These are phyloP conservation scores for Acridotheres tristis DNA, from an alignment of 2,797 vertebrate genomes.

Conservation along the genomic window DNA sequence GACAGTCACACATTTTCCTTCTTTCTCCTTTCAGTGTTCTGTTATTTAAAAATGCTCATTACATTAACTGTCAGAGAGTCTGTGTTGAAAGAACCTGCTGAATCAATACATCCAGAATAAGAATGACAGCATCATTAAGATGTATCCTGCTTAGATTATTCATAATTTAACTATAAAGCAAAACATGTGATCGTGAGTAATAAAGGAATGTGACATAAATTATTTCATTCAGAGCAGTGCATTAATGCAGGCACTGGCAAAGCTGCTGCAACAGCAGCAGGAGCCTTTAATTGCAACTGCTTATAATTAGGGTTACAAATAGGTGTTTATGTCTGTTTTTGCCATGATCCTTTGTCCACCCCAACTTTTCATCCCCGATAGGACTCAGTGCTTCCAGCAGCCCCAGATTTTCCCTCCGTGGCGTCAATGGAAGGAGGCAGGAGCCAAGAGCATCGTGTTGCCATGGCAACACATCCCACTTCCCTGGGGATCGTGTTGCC, in stretches of 20 bases:
- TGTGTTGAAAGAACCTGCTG: constrained; percentile 42
- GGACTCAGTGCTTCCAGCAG: background rate
- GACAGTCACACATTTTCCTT: background rate
- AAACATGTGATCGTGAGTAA: constrained; percentile 53
- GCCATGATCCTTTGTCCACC: background rate
- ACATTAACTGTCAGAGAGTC: background rate
- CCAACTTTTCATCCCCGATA: background rate
- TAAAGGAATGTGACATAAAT: constrained; percentile 30
- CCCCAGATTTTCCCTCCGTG: background rate
- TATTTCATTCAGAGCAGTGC: constrained; percentile 25
- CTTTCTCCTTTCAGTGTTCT: background rate
- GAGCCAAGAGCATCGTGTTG: constrained; percentile 25
- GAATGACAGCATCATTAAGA: constrained; percentile 19
- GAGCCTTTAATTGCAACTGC: background rate
- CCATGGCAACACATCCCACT: constrained; percentile 21
- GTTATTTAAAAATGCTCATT: constrained; percentile 13
- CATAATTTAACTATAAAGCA: constrained; percentile 37
- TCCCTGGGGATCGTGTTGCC: constrained; percentile 41
- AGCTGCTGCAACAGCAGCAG: background rate
- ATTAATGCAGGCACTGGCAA: background rate
- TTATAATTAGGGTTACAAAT: background rate
- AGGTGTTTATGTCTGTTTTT: background rate
- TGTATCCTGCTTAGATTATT: constrained; percentile 28
- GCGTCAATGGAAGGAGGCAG: constrained; percentile 13
- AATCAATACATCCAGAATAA: constrained; percentile 23